Percentiles rank a stretch among this genome's conserved stretches.
Conservation (phyloP, 2,888 invertebrate species). For the Caenorhabditis drosophilae region DNA sequence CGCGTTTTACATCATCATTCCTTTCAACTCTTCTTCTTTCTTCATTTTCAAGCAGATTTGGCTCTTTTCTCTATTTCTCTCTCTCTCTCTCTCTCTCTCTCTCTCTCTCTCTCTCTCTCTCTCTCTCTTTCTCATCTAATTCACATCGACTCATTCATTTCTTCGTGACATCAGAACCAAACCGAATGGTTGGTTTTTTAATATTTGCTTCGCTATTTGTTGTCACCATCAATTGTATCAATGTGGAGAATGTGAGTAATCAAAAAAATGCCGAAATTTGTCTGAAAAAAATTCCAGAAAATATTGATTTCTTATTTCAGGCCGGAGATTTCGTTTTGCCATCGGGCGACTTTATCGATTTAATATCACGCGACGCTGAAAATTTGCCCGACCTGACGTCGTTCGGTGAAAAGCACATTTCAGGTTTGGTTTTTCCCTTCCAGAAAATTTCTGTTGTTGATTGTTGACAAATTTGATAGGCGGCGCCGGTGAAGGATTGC, state of each 20-base stretch:
- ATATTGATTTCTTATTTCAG: no score
- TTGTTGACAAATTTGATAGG: conserved; percentile 69
- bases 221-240: neutral
- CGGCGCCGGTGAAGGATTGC: conserved; percentile 81
- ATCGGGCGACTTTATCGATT: conserved; percentile 63
- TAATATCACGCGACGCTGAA: conserved; percentile 63
- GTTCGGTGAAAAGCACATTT: conserved; percentile 66
- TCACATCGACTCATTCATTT: neutral
- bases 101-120: neutral
- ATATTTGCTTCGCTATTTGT: neutral
- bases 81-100: neutral
- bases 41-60: neutral
- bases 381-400: conserved; percentile 48
- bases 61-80: neutral
- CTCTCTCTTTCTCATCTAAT: neutral
- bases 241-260: conserved; percentile 1
- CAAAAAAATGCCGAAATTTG: neutral
- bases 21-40: neutral
- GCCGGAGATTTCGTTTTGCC: conserved; percentile 40
- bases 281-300: no score
- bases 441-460: conserved; percentile 9
- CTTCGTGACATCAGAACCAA: no score
- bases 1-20: no score
- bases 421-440: conserved; percentile 43
- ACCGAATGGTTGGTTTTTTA: no score